Evolutionary conservation across 2,113 vertebrate genomes (phyloP).

Genomic region (Elachura formosa): DNA sequence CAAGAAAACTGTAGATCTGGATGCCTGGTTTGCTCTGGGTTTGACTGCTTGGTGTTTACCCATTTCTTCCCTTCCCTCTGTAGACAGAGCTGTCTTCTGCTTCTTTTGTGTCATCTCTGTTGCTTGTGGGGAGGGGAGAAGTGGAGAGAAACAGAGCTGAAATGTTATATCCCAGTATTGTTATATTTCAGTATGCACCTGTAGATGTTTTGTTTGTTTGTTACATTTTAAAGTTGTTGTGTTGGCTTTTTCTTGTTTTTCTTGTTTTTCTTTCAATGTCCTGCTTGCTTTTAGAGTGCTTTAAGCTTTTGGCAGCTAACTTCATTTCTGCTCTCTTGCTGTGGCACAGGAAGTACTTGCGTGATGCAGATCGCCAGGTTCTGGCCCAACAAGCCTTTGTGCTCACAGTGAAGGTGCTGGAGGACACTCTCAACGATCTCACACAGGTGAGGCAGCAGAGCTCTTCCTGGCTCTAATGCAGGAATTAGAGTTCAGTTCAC

Average conservation of each 20-base stretch:
- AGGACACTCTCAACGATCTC: constrained; percentile 92
- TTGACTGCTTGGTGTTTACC: not conserved
- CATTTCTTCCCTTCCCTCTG: not conserved
- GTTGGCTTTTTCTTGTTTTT: not conserved
- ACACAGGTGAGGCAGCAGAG: constrained; percentile 74
- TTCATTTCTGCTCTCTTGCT: not conserved
- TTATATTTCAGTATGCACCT: not conserved
- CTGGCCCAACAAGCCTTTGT: constrained; percentile 94
- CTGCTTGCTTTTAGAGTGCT: not conserved
- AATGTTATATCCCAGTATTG: not conserved
- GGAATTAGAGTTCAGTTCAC: not conserved
- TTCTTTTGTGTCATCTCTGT: not conserved
- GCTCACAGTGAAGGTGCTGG: constrained; percentile 94
- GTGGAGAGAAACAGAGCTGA: not conserved
- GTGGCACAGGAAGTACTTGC: constrained; percentile 87
- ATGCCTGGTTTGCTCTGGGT: not conserved
- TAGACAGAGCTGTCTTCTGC: not conserved
- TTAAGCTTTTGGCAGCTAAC: not conserved
- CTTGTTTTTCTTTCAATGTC: not conserved
- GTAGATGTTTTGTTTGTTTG: not conserved
- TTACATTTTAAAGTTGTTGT: not conserved
- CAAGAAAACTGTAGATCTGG: not conserved
- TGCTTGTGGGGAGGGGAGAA: not conserved
- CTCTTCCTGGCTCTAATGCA: fast-evolving
- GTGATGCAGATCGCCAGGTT: constrained; percentile 97